Conservation (phyloP, 2,797 vertebrate genomes). For the Psittacula echo region DNA sequence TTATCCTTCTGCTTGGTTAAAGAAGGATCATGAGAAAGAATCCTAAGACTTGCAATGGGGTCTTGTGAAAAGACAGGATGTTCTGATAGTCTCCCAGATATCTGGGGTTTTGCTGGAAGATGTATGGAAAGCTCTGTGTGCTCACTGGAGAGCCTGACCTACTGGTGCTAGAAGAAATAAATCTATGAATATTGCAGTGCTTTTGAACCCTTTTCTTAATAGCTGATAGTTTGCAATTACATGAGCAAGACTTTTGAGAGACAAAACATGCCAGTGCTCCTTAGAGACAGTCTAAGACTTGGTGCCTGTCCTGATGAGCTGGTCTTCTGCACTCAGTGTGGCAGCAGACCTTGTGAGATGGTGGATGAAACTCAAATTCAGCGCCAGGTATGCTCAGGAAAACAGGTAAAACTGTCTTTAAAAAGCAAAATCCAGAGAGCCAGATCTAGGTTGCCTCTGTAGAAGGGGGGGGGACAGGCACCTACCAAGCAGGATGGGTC, state of each 20-base stretch:
- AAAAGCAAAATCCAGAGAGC: not conserved
- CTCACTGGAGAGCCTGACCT: not conserved
- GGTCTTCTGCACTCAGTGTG: not conserved
- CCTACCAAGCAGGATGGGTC: fast-evolving
- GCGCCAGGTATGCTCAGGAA: not conserved
- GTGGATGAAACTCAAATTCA: not conserved
- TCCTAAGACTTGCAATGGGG: not conserved
- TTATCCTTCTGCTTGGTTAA: constrained; percentile 18
- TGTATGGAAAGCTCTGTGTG: not conserved
- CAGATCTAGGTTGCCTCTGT: not conserved
- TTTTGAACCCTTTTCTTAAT: not conserved
- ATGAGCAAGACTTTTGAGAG: not conserved
- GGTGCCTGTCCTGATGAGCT: not conserved
- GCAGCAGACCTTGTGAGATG: not conserved
- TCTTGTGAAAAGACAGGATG: not conserved
- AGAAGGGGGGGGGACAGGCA: not conserved
- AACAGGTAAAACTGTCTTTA: not conserved
- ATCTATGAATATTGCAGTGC: not conserved
- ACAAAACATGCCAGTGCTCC: not conserved
- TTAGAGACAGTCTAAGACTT: not conserved
- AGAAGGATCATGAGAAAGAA: not conserved
- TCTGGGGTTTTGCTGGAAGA: not conserved
- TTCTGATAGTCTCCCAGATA: not conserved
- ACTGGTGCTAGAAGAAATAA: not conserved
- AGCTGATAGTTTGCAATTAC: not conserved